phyloP scores from a whole-genome alignment of 2,113 vertebrate species.

The Austrofundulus limnaeus region DNA sequence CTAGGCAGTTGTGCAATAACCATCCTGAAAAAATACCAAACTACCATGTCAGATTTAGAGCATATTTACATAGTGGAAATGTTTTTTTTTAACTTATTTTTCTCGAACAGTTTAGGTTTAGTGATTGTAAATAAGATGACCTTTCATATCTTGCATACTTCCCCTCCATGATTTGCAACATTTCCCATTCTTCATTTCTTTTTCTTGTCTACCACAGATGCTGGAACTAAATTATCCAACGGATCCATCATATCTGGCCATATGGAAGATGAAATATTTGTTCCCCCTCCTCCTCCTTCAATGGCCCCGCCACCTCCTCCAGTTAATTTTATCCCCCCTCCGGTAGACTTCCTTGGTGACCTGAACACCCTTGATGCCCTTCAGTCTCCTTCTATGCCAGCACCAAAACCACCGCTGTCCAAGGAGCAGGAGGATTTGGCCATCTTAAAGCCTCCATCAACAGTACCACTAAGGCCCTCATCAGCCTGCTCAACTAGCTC shows the following conservation, averaged over 20 bases:
- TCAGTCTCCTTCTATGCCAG: conserved; percentile 67
- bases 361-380: conserved; percentile 28
- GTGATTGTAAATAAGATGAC: background rate
- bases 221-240: conserved; percentile 72
- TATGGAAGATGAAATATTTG: conserved; percentile 74
- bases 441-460: conserved; percentile 68
- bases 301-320: conserved; percentile 81
- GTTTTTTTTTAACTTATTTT: conserved; percentile 16
- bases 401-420: conserved; percentile 55
- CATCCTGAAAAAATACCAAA: conserved; percentile 23
- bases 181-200: conserved; percentile 5
- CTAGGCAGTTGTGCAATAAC: conserved; percentile 50
- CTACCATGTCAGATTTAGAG: conserved; percentile 2
- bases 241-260: conserved; percentile 73
- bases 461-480: conserved; percentile 73
- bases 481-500: conserved; percentile 55
- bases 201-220: conserved; percentile 67
- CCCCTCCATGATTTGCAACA: background rate
- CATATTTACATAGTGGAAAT: conserved; percentile 47
- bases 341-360: conserved; percentile 65
- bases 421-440: conserved; percentile 53
- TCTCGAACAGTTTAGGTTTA: background rate
- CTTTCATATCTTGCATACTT: background rate
- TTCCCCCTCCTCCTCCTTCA: conserved; percentile 85
- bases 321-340: conserved; percentile 53